A percentile compares a stretch with the other conserved stretches of the same genome.
phyloP scores from a whole-genome alignment of 2,888 invertebrate species.

The Endomychus coccineus region DNA sequence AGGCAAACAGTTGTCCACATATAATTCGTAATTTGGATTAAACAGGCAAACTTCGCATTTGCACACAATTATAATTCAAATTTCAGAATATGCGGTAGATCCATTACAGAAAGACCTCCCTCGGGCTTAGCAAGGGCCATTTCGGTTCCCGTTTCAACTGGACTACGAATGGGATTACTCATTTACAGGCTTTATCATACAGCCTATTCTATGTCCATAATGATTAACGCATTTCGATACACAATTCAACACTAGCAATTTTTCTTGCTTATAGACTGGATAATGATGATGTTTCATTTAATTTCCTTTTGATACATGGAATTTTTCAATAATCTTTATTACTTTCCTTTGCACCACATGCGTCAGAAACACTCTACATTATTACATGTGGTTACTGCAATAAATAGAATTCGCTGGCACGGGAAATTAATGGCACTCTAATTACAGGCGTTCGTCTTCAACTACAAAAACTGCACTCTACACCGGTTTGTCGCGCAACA shows the following conservation, averaged over 20 bases:
- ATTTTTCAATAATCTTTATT: constrained; percentile 24
- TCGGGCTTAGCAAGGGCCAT: constrained; percentile 32
- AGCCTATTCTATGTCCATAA: constrained; percentile 30
- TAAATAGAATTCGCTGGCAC: constrained; percentile 23
- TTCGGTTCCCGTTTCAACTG: constrained; percentile 31
- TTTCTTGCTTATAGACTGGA: constrained; percentile 16
- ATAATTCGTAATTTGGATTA: constrained; percentile 29
- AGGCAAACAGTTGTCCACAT: constrained; percentile 19
- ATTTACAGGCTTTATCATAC: constrained; percentile 32
- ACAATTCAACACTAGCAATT: constrained; percentile 21
- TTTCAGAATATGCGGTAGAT: constrained; percentile 32
- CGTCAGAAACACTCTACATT: constrained; percentile 18
- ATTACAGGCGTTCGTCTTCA: constrained; percentile 21
- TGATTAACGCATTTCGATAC: constrained; percentile 26
- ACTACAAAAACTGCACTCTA: constrained; percentile 11
- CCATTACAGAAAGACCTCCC: constrained; percentile 31
- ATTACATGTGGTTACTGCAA: constrained; percentile 22
- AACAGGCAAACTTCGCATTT: constrained; percentile 31
- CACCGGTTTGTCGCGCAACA: constrained; percentile 13
- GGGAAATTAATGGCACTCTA: constrained; percentile 24
- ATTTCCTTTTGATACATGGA: constrained; percentile 17
- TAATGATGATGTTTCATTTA: constrained; percentile 9
- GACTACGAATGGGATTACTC: constrained; percentile 32
- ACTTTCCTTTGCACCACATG: constrained; percentile 20
- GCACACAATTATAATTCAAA: constrained; percentile 34